Evolutionary conservation across 2,888 invertebrate species (phyloP).

Genomic region (Ochropacha duplaris): DNA sequence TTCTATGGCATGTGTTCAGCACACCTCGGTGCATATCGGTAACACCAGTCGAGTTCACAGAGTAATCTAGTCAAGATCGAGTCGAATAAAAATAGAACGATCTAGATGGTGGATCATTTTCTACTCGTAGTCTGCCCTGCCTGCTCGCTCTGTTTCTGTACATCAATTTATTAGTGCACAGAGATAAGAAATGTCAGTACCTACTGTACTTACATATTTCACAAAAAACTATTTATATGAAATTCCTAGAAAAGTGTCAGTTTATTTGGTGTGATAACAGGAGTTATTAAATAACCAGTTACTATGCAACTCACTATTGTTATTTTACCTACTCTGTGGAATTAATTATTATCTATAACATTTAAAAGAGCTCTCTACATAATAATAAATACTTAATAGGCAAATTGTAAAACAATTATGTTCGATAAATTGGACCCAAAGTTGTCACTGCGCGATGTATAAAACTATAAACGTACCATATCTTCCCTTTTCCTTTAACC

Average conservation of each 20-base stretch:
- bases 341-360: background rate
- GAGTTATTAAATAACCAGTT: background rate
- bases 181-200: conserved; percentile 17
- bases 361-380: too few species aligned
- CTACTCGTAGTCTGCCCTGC: conserved; percentile 20
- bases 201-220: conserved; percentile 14
- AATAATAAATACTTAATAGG: too few species aligned
- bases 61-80: conserved; percentile 41
- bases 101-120: conserved; percentile 40
- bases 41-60: conserved; percentile 47
- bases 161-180: conserved; percentile 7
- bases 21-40: conserved; percentile 60
- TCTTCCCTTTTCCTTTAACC: too few species aligned
- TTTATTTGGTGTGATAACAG: background rate
- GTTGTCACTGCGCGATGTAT: too few species aligned
- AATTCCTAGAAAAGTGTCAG: background rate
- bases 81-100: conserved; percentile 50
- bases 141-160: background rate
- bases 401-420: too few species aligned
- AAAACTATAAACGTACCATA: too few species aligned
- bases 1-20: conserved; percentile 16
- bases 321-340: too few species aligned
- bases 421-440: too few species aligned
- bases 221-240: conserved; percentile 13
- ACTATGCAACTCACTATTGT: background rate